These are phyloP conservation scores for Oligia strigilis DNA, from an alignment of 2,888 invertebrate genomes.

Conservation along the genomic window DNA sequence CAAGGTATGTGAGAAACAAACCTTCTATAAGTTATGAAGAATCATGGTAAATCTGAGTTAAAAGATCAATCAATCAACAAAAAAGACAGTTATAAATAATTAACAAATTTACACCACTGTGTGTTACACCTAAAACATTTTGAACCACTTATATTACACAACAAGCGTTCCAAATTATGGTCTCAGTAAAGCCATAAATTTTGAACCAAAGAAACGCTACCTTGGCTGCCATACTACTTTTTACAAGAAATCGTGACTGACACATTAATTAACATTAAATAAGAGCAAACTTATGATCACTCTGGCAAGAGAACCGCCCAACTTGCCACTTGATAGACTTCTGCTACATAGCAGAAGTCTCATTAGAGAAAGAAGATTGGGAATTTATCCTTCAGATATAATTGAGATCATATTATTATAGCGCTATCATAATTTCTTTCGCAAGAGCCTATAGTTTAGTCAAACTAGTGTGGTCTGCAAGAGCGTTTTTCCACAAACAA, in stretches of 20 bases:
- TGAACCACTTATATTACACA: background rate
- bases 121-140: background rate
- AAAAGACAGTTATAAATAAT: background rate
- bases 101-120: background rate
- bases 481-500: background rate
- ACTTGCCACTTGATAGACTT: background rate
- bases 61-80: background rate
- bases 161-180: background rate
- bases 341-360: background rate
- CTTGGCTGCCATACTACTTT: background rate
- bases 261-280: background rate
- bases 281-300: background rate
- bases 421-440: background rate
- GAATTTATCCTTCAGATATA: background rate
- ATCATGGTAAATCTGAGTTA: background rate
- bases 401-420: background rate
- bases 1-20: conserved; percentile 75
- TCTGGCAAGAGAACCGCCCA: background rate
- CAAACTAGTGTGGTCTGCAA: background rate
- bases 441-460: background rate
- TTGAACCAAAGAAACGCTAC: background rate
- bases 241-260: background rate
- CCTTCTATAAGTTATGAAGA: background rate
- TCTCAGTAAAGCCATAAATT: background rate
- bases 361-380: background rate